A percentile compares a stretch with the other conserved stretches of the same genome.
Evolutionary conservation across 2,113 vertebrate genomes (phyloP).

Genomic region (Nothocercus julius): DNA sequence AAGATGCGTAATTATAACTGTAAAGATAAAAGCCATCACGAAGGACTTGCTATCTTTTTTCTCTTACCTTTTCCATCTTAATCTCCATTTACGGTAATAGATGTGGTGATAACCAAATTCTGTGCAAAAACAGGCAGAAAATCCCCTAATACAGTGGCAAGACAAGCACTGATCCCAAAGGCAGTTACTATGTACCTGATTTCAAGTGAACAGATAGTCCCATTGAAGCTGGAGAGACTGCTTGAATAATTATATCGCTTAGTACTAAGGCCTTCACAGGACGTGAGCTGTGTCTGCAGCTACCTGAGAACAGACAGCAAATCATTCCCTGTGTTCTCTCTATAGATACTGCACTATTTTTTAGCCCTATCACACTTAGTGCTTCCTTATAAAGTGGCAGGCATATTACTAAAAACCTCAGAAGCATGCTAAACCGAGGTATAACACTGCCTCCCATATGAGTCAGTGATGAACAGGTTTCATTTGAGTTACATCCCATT

Average conservation of each 20-base stretch:
- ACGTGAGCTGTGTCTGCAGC: neutral
- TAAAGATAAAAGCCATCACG: slow-evolving; percentile 5
- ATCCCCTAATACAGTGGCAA: rapidly evolving
- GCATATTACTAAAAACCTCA: neutral
- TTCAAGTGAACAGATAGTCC: neutral
- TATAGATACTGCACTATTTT: neutral
- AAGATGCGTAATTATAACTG: neutral
- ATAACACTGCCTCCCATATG: neutral
- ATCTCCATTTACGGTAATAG: neutral
- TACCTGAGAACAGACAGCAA: neutral
- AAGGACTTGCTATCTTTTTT: neutral
- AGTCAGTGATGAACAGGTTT: neutral
- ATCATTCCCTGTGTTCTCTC: neutral
- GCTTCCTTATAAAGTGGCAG: neutral
- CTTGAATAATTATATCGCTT: neutral
- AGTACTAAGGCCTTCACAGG: neutral
- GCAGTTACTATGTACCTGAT: neutral
- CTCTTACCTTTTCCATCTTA: neutral
- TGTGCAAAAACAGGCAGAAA: neutral
- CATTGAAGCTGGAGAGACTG: neutral
- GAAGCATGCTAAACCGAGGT: neutral
- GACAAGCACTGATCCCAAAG: neutral
- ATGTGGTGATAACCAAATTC: neutral
- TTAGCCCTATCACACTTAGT: neutral
- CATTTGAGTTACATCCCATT: slow-evolving; percentile 4